Evolutionary conservation across 2,113 vertebrate genomes (phyloP).

Genomic region (Corythornis vintsioides): DNA sequence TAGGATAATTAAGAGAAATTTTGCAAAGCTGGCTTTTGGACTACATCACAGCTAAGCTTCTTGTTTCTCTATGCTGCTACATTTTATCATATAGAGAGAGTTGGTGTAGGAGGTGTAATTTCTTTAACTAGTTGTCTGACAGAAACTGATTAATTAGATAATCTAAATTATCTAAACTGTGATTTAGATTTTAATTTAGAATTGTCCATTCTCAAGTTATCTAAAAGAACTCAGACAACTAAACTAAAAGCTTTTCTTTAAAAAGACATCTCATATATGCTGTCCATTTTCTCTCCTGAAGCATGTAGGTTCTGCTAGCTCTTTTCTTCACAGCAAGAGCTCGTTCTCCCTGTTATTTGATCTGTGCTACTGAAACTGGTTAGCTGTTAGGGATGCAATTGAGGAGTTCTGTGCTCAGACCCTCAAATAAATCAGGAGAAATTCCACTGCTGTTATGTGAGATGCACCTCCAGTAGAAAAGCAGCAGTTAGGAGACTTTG

Average conservation of each 20-base stretch:
- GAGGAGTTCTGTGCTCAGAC: not conserved
- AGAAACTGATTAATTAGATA: not conserved
- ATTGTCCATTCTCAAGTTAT: not conserved
- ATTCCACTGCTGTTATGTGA: not conserved
- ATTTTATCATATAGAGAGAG: not conserved
- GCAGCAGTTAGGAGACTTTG: not conserved
- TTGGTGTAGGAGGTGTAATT: rapidly evolving
- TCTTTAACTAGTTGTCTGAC: not conserved
- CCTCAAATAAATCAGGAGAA: not conserved
- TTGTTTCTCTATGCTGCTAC: not conserved
- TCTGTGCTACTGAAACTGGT: not conserved
- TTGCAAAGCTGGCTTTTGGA: not conserved
- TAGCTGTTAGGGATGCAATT: rapidly evolving
- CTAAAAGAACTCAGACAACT: not conserved
- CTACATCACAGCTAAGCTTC: not conserved
- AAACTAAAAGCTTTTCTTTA: not conserved
- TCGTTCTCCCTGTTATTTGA: not conserved
- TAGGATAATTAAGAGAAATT: not conserved
- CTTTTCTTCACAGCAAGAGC: not conserved
- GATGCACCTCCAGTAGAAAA: not conserved
- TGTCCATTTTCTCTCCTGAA: not conserved
- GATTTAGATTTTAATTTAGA: not conserved
- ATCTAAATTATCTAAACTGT: not conserved
- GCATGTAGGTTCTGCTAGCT: not conserved
- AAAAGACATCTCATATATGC: not conserved